Percentiles rank a stretch among this genome's conserved stretches.
These are phyloP conservation scores for Acrobasis consociella DNA, from an alignment of 2,888 invertebrate genomes.

Conservation along the genomic window DNA sequence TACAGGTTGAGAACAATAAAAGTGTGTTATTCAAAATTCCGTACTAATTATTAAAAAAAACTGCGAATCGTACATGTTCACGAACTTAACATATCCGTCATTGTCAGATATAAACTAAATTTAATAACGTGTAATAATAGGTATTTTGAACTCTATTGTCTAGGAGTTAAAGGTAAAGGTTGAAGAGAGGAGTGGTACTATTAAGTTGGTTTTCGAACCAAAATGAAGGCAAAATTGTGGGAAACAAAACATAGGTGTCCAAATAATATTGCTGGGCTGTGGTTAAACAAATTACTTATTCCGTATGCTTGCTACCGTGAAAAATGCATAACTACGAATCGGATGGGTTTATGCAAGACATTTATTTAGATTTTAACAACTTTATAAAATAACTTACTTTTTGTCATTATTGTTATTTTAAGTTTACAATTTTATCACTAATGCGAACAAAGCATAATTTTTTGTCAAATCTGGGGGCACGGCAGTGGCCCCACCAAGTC, in stretches of 20 bases:
- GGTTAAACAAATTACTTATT: constrained; percentile 66
- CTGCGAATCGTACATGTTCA: constrained; percentile 17
- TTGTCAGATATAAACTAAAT: constrained; percentile 14
- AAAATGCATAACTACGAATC: constrained; percentile 62
- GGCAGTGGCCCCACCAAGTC: no score
- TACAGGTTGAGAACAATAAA: constrained; percentile 17
- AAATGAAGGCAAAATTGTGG: constrained; percentile 60
- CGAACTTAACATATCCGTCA: constrained; percentile 23
- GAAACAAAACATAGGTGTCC: constrained; percentile 59
- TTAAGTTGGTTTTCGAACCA: constrained; percentile 32
- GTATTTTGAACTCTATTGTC: not conserved
- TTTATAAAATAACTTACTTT: no score
- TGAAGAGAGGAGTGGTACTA: not conserved
- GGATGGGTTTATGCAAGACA: constrained; percentile 44
- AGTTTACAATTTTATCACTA: no score
- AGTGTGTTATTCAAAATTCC: constrained; percentile 21
- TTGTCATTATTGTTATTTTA: no score
- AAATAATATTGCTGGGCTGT: constrained; percentile 57
- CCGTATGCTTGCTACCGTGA: constrained; percentile 63
- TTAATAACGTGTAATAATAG: not conserved
- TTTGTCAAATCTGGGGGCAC: no score
- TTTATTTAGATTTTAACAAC: constrained; percentile 15
- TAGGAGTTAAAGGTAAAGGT: constrained; percentile 7
- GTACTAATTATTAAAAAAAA: constrained; percentile 22
- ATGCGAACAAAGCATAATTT: no score